Base-by-base conservation (phyloP, 1,140 invertebrate genomes). In the Lordiphosa clarofinis region DNA sequence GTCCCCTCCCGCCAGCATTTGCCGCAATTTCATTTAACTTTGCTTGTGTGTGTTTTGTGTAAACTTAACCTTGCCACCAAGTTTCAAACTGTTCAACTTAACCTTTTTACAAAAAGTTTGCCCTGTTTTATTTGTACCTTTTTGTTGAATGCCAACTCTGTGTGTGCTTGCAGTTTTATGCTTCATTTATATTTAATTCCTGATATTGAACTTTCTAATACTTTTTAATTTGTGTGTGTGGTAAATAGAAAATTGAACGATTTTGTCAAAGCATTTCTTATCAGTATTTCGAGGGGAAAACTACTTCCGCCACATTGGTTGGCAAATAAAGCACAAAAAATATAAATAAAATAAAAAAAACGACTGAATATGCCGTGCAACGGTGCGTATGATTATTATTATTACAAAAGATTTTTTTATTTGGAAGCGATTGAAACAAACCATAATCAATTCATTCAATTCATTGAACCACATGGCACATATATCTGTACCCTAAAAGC, bases 301-400 rank as follows among this genome's bases (percentile, higher is more conserved):
- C n/a, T n/a, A n/a, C 56, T 69, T 69, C 56, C 65, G 50, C 43
- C 61, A 12, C 64, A 69, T 69, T 69, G 65, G 28, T 49, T 40
- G 44, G 38, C 38, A 69, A 61, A 69, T 69, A 38, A 47, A 46
- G 52, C 35, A 38, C 21, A 13, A n/a, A n/a, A n/a, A n/a, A n/a
- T n/a, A 40, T 35, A 10, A 50, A 9, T 42, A 39, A 57, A 35
- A 28, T n/a, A 31, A 19, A 38, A 36, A 36, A n/a, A 8, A 13
- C 50, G 37, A 47, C 43, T 46, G 15, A 28, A 52, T 52, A 49
- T 67, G 55, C 11, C 31, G 55, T 38, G 11, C 70, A 79, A 43
- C 60, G 48, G 50, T 44, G 71, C 58, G 58, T 60, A 65, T 82
- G 67, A 63, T 64, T 82, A 61, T 78, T 69, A 59, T 53, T 58